phyloP scores from a whole-genome alignment of 2,113 vertebrate species.

The Psilopogon haemacephalus region DNA sequence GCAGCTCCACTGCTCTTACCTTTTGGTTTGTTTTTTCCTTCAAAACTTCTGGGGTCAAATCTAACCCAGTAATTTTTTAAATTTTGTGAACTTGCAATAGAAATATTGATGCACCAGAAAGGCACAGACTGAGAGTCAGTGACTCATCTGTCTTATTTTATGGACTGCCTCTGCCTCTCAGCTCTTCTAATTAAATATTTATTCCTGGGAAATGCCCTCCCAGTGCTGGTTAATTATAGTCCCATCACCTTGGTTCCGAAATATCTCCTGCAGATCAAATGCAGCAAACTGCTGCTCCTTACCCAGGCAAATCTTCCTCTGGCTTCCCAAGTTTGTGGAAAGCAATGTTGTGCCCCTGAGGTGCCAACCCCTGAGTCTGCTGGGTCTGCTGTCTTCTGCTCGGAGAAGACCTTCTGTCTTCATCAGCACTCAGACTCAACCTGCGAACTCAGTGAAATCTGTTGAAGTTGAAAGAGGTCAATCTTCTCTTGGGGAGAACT shows the following conservation, averaged over 20 bases:
- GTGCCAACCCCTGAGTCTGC: not conserved
- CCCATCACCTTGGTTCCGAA: not conserved
- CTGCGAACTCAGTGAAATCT: not conserved
- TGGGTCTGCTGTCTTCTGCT: not conserved
- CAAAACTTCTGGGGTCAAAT: not conserved
- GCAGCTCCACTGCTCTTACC: not conserved
- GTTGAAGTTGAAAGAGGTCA: not conserved
- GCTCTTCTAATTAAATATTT: constrained; percentile 12
- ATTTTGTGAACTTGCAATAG: constrained; percentile 4
- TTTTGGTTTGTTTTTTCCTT: not conserved
- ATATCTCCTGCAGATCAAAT: not conserved
- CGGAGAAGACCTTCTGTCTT: not conserved
- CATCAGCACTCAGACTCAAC: not conserved
- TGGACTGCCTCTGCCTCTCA: not conserved
- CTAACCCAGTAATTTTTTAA: not conserved
- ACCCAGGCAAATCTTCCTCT: not conserved
- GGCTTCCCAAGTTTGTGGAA: not conserved
- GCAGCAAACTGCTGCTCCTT: not conserved
- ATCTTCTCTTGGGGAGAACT: not conserved
- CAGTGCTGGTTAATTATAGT: not conserved
- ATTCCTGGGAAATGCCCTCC: constrained; percentile 14
- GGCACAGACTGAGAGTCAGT: not conserved
- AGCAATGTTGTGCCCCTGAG: rapidly evolving
- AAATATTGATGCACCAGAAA: not conserved
- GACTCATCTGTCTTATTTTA: constrained; percentile 40